Conservation (phyloP, 2,797 vertebrate genomes). For the Adrianichthys oophorus region DNA sequence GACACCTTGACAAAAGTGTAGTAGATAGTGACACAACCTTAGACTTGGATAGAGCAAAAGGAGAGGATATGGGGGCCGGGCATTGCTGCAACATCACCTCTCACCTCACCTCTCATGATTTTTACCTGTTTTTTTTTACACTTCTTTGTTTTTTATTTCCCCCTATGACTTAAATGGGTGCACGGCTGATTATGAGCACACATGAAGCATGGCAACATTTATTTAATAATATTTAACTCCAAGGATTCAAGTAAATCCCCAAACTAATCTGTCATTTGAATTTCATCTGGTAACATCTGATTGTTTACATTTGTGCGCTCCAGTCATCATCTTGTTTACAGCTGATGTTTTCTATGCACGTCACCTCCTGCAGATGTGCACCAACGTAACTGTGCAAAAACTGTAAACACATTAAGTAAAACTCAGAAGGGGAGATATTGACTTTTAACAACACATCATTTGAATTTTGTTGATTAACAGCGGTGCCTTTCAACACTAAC, state of each 20-base stretch:
- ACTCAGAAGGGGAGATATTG: constrained; percentile 42
- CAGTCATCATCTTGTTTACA: constrained; percentile 45
- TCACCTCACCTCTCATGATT: constrained; percentile 64
- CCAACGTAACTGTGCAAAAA: constrained; percentile 36
- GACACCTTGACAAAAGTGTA: constrained; percentile 13
- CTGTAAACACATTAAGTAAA: constrained; percentile 34
- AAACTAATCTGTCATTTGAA: constrained; percentile 25
- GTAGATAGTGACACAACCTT: constrained; percentile 25
- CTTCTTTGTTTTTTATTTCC: constrained; percentile 15
- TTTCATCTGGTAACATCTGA: constrained; percentile 40
- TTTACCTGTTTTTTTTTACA: constrained; percentile 37
- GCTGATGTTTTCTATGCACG: constrained; percentile 51
- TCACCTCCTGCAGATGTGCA: constrained; percentile 8
- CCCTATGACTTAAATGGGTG: constrained; percentile 39
- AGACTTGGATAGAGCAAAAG: constrained; percentile 41
- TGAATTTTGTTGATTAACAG: constrained; percentile 28
- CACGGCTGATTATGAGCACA: constrained; percentile 29
- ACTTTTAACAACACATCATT: constrained; percentile 21
- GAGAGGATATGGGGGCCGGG: constrained; percentile 53
- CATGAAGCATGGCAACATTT: constrained; percentile 8
- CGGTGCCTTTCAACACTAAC: constrained; percentile 10
- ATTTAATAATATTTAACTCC: constrained; percentile 7
- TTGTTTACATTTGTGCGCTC: constrained; percentile 36
- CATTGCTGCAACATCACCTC: constrained; percentile 52
- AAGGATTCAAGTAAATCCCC: not conserved